Evolutionary conservation across 2,113 vertebrate species (phyloP), one percentile per base, ranked within the genome.

Genomic region (Glaucomys volans): DNA sequence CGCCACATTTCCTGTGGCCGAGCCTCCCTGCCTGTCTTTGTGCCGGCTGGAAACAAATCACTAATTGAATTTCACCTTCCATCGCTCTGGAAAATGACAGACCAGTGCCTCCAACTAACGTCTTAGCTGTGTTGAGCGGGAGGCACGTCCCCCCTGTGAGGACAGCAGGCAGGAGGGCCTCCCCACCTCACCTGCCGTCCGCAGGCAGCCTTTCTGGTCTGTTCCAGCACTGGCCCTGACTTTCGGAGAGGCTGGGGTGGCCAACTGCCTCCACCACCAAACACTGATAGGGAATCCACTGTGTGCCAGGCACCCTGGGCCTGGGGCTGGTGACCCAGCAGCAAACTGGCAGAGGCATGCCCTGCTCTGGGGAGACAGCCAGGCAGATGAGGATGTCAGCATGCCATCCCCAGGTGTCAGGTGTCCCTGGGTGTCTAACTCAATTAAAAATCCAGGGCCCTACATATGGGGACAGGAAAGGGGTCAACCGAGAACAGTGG

Each of bases 31-130:
- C 59, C 86, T 66, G 71, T 14, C 44, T 76, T 64, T 44, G 20
- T 26, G 28, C 69, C 95, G 8, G 5, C 64, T 74, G 13, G 81
- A 89, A 86, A 96, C 77, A 96, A 89, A 80, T 66, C 4, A 2
- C 88, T 97, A 47, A 91, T 66, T 95, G 89, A 96, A 94, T 97
- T 93, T 96, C 62, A 71, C 93, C 74, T 96, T 76, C 75, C 69
- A 62, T 4, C 26, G 62, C 72, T 96, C 80, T 28, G 37, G 20
- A 42, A 79, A 69, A 80, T 74, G 92, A 75, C 72, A 77, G 50
- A 32, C 87, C 82, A 3, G 17, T 16, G 35, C 54, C 50, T 94
- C 84, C 92, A 86, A 37, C 88, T 88, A 86, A 82, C 77, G 88
- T 42, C 87, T 35, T 42, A 54, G 24, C 30, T 2, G 4, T 10